A percentile compares a stretch with the other conserved stretches of the same genome.
These are phyloP conservation scores for Rhagonycha fulva DNA, from an alignment of 2,888 invertebrate genomes.

Conservation along the genomic window DNA sequence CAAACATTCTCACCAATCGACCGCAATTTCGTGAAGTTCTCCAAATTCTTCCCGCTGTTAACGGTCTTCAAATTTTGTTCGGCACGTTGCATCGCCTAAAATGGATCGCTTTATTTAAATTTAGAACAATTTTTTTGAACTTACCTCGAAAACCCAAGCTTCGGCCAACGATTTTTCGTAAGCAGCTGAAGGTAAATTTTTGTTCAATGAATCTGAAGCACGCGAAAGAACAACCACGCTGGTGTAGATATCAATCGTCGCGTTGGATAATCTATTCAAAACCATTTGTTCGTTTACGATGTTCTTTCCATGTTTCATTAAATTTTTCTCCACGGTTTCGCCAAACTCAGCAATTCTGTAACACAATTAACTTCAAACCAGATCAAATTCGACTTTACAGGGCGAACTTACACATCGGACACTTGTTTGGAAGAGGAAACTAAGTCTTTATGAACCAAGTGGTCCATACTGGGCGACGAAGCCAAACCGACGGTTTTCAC, in stretches of 20 bases:
- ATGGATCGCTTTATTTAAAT: slow-evolving; percentile 9
- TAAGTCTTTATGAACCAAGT: slow-evolving; percentile 74
- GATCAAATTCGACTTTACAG: not conserved
- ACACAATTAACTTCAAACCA: slow-evolving; percentile 28
- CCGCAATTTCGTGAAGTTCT: slow-evolving; percentile 66
- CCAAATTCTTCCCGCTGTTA: slow-evolving; percentile 60
- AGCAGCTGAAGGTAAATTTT: slow-evolving; percentile 67
- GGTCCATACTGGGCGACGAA: slow-evolving; percentile 64
- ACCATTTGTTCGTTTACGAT: slow-evolving; percentile 90
- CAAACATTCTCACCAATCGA: slow-evolving; percentile 71
- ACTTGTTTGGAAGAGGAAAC: slow-evolving; percentile 68
- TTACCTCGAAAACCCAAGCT: slow-evolving; percentile 82
- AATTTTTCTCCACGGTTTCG: slow-evolving; percentile 75
- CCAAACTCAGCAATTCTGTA: slow-evolving; percentile 74
- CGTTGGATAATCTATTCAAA: slow-evolving; percentile 83
- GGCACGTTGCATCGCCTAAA: slow-evolving; percentile 72
- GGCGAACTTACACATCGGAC: slow-evolving; percentile 57
- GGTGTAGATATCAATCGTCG: slow-evolving; percentile 88
- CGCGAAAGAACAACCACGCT: slow-evolving; percentile 85
- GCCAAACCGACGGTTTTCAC: slow-evolving; percentile 80
- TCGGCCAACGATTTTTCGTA: slow-evolving; percentile 81
- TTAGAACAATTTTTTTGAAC: not conserved
- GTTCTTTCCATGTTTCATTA: slow-evolving; percentile 82
- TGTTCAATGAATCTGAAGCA: slow-evolving; percentile 71
- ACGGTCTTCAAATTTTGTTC: slow-evolving; percentile 66